Evolutionary conservation across 2,888 invertebrate species (phyloP), one percentile per base, ranked within the genome.

Genomic region (Drosophila anceps): DNA sequence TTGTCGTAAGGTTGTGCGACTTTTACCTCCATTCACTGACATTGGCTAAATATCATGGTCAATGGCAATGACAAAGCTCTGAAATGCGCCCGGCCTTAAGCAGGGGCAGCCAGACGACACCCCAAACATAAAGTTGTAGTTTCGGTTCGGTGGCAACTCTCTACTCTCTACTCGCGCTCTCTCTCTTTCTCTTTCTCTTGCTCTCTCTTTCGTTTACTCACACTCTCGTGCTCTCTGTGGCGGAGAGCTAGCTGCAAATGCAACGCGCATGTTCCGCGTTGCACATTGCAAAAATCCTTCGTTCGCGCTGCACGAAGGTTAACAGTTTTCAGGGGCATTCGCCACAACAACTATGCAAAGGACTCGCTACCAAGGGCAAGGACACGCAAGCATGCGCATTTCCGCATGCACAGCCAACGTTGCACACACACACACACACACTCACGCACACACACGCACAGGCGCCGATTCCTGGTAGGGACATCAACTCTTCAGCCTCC

Each of bases 341-440:
- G 54, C 70, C 78, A 87, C 90, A 64, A 57, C 53, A 64, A 53
- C 53, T 54, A 31, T 68, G 66, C 44, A 64, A 64, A 55, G 67
- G 50, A 67, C 72, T 71, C 59, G 51, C 73, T 82, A 91, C 92
- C 92, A 92, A 92, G 92, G 92, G 92, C 92, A 92, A 92, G 92
- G 92, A 92, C 92, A 90, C 85, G 72, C 75, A 85, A 84, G 91
- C 92, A 91, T 92, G 92, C 92, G 92, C 91, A 81, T 85, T 86
- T 86, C 86, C 88, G 86, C 77, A 69, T 78, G 67, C 66, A 66
- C 61, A 76, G 50, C 50, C 33, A 31, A 13, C 71, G 37, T 70
- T 77, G 77, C 73, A 72, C 50, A 69, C 65, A 57, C 20, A 53
- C 73, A 55, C 35, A 35, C 13, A 31, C 39, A 18, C 54, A 39